Evolutionary conservation across 2,888 invertebrate genomes (phyloP), one percentile per base, ranked within the genome.

Genomic region (Ennomos erosarius): DNA sequence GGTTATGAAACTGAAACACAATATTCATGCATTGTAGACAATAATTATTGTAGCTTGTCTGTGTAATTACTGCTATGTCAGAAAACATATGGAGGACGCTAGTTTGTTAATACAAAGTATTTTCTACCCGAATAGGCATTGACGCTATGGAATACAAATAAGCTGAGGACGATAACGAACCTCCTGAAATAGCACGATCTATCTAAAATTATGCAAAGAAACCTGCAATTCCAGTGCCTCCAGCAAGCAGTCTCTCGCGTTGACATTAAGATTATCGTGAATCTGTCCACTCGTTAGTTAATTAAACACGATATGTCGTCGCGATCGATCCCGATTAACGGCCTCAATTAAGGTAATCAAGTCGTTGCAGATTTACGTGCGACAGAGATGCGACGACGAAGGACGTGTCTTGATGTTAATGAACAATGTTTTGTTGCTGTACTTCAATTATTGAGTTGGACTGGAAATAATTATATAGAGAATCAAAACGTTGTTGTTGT

Each of bases 231-330:
- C 33, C 47, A 47, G 51, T 65, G 67, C 58, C 56, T 67, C 63
- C 61, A 52, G 57, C 62, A 52, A 59, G 64, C 64, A 60, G 65
- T 61, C 63, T 26, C 49, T 72, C 76, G 79, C 80, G 81, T 82
- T 78, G 73, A 79, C 85, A 84, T 86, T 85, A 84, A 87, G 88
- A 88, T 88, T 86, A 88, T 87, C 82, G 76, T 79, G 81, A 81
- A 82, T 81, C 79, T 75, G 80, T 80, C 82, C 81, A 82, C 85
- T 88, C 86, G 86, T 90, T 89, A 86, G 84, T 90, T 89, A 91
- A 91, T 91, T 90, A 90, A 90, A 88, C 88, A 84, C 86, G 89
- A 88, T 89, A 89, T 78, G 81, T 83, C 79, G 79, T 79, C 79
- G 82, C 81, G 84, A 86, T 86, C 80, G 79, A 60, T 75, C 70